Evolutionary conservation across 2,113 vertebrate species (phyloP).

Genomic region (Grallaria varia): DNA sequence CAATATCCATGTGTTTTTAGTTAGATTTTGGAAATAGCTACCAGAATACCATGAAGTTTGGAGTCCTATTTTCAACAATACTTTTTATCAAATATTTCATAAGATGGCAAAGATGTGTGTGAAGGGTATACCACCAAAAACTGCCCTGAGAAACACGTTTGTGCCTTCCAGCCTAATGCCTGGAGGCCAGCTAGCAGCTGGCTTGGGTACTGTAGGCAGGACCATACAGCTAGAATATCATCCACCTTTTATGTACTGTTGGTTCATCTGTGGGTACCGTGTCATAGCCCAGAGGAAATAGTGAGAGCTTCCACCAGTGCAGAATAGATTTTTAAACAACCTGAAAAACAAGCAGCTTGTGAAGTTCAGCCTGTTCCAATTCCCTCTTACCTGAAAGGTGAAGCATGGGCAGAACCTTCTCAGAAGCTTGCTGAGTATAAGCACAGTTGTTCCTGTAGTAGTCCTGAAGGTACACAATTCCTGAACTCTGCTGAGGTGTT

Average conservation of each 20-base stretch:
- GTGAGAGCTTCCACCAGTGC: not conserved
- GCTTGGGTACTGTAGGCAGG: not conserved
- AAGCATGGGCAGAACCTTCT: not conserved
- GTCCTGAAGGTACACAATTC: not conserved
- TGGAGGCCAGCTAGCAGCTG: not conserved
- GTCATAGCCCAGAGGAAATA: not conserved
- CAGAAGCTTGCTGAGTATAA: not conserved
- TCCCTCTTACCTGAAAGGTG: not conserved
- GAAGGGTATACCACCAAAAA: not conserved
- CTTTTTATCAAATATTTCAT: not conserved
- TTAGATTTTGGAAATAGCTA: not conserved
- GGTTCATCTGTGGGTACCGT: not conserved
- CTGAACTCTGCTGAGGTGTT: not conserved
- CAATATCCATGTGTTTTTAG: not conserved
- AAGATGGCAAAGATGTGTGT: not conserved
- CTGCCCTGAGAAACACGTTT: not conserved
- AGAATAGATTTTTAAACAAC: not conserved
- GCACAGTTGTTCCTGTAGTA: accelerated
- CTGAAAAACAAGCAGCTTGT: not conserved
- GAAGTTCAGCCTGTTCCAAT: not conserved
- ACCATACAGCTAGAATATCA: not conserved
- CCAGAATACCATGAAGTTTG: not conserved
- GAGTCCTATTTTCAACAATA: not conserved
- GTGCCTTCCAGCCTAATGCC: not conserved
- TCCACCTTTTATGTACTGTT: not conserved